Base-by-base conservation (phyloP, 2,888 invertebrate genomes). In the Melanophora roralis region DNA sequence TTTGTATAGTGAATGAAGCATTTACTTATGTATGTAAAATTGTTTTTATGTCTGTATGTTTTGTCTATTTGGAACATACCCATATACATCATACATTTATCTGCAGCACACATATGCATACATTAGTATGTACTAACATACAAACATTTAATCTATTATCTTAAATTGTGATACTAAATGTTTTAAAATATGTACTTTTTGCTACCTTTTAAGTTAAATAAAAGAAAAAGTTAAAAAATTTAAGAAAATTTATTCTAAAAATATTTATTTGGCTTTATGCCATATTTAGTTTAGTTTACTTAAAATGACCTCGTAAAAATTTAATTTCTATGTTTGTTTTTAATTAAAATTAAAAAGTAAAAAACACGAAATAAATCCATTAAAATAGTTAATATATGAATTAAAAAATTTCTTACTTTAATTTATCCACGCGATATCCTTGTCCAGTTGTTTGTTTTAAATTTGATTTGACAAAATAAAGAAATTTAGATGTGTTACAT, bases 291-390 rank as follows among this genome's bases (percentile, higher is more conserved):
- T 55, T 40, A n/a, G n/a, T 43, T 64, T 64, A 36, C 43, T 60
- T 79, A 34, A 62, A 14, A 57, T 65, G 76, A 62, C 71, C 78
- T 73, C 78, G 76, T 76, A 73, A 59, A 67, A 67, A 67, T 74
- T 49, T 45, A 57, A 38, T 55, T 38, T 40, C 6, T 32, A 38
- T 23, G 19, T 49, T 49, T 38, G 19, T 19, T 74, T 74, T 36
- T 65, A 32, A 65, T 59, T 74, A 69, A 27, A 38, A 14, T 12
- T 9, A 36, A 38, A 38, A 40, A 21, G 23, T 12, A 57, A 27
- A 3, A 27, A 27, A 12, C 49, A 11, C 36, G 32, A 47, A 47
- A 27, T 27, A 19, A 47, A 47, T n/a, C n/a, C n/a, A n/a, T n/a
- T n/a, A n/a, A n/a, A n/a, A n/a, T n/a, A n/a, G n/a, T n/a, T n/a